phyloP scores from a whole-genome alignment of 2,888 invertebrate genomes.

The Spicauda simplicius region DNA sequence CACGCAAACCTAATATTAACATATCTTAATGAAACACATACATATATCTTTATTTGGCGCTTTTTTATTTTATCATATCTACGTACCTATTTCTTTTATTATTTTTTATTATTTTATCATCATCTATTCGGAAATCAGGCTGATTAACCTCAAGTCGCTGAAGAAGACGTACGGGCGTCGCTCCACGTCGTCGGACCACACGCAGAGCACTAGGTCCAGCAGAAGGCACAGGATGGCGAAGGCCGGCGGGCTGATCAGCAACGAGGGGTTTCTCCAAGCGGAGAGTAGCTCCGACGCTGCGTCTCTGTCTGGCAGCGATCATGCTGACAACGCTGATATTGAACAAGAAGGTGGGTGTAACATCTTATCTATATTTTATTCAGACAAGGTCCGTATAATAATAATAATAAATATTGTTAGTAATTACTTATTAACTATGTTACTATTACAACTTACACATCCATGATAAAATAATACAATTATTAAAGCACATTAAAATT shows the following conservation, averaged over 20 bases:
- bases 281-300: conserved; percentile 64
- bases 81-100: no score
- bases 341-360: conserved; percentile 12
- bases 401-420: no score
- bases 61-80: no score
- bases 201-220: conserved; percentile 45
- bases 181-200: conserved; percentile 45
- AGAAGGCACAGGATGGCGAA: conserved; percentile 51
- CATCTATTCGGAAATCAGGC: conserved; percentile 52
- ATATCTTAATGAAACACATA: no score
- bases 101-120: not conserved
- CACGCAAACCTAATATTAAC: no score
- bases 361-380: no score
- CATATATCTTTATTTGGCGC: no score
- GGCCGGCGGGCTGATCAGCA: conserved; percentile 56
- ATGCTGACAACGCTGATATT: conserved; percentile 39
- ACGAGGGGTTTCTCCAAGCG: conserved; percentile 61
- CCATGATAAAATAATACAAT: no score
- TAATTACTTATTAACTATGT: no score
- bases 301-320: conserved; percentile 59
- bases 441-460: no score
- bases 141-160: conserved; percentile 64
- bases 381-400: no score
- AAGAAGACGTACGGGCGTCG: conserved; percentile 61
- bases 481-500: no score